phyloP scores from a whole-genome alignment of 2,797 vertebrate genomes.

The Crenichthys baileyi region DNA sequence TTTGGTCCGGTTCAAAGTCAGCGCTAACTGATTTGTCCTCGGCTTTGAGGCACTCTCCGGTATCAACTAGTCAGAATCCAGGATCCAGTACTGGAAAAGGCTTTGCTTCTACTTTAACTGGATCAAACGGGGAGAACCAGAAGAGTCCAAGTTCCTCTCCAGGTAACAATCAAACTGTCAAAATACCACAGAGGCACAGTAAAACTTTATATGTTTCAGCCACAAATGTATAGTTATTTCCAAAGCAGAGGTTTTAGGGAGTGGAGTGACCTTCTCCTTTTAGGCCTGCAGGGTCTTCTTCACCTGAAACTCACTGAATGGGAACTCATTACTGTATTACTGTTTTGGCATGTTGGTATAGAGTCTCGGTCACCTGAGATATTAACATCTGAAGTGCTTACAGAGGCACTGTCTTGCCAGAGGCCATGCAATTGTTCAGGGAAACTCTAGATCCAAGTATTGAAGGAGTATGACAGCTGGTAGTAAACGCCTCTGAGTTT shows the following conservation, averaged over 20 bases:
- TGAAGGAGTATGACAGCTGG: not conserved
- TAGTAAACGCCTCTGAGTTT: not conserved
- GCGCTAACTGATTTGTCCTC: slow-evolving; percentile 26
- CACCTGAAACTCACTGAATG: not conserved
- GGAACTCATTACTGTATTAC: too few species aligned
- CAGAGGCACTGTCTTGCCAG: too few species aligned
- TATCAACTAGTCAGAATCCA: slow-evolving; percentile 18
- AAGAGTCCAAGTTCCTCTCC: slow-evolving; percentile 33
- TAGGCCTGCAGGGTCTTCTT: not conserved
- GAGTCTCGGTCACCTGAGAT: not conserved
- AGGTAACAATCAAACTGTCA: slow-evolving; percentile 39
- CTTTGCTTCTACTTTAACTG: slow-evolving; percentile 7
- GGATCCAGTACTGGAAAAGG: slow-evolving; percentile 21
- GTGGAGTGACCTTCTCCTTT: not conserved
- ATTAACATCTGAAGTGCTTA: too few species aligned
- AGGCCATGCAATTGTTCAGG: too few species aligned
- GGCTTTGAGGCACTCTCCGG: not conserved
- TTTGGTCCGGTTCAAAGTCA: slow-evolving; percentile 19
- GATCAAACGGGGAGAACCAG: slow-evolving; percentile 11
- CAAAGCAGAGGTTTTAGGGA: not conserved
- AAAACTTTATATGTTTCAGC: not conserved
- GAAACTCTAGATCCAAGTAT: too few species aligned
- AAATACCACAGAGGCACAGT: not conserved
- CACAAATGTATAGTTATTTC: not conserved
- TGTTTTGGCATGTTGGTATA: not conserved